phyloP scores from a whole-genome alignment of 2,113 vertebrate genomes.

The Burhinus oedicnemus region DNA sequence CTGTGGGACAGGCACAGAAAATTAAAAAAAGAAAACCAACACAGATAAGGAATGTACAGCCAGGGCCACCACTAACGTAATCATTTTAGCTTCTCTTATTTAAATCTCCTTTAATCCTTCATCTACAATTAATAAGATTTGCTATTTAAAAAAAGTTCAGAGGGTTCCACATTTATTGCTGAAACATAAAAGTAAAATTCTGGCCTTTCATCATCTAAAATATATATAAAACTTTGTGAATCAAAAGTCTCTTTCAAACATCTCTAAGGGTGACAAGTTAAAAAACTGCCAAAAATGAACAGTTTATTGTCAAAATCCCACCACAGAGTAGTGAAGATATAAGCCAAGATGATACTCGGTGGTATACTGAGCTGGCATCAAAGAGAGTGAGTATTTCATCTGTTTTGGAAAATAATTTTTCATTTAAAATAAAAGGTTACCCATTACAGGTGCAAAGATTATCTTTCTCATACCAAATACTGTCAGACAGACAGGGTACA shows the following conservation, averaged over 20 bases:
- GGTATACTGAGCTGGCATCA: not conserved
- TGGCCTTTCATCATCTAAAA: constrained; percentile 76
- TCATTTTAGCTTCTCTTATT: constrained; percentile 57
- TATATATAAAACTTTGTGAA: constrained; percentile 50
- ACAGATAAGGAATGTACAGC: not conserved
- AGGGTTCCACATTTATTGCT: constrained; percentile 58
- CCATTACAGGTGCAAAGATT: not conserved
- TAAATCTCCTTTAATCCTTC: constrained; percentile 70
- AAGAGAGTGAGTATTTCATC: not conserved
- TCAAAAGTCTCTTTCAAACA: constrained; percentile 71
- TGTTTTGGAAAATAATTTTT: constrained; percentile 20
- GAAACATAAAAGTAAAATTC: constrained; percentile 75
- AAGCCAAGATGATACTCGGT: not conserved
- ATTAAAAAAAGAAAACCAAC: constrained; percentile 26
- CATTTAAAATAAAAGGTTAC: constrained; percentile 3
- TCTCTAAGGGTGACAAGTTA: constrained; percentile 43
- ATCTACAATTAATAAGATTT: constrained; percentile 77
- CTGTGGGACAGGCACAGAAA: constrained; percentile 57
- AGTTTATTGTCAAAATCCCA: constrained; percentile 37
- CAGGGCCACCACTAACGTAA: not conserved
- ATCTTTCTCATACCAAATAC: not conserved
- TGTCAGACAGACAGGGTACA: not conserved
- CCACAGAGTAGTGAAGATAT: not conserved
- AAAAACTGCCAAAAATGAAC: constrained; percentile 48
- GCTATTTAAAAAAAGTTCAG: constrained; percentile 62